phyloP scores from a whole-genome alignment of 2,888 invertebrate genomes.

The Ecliptopera silaceata region DNA sequence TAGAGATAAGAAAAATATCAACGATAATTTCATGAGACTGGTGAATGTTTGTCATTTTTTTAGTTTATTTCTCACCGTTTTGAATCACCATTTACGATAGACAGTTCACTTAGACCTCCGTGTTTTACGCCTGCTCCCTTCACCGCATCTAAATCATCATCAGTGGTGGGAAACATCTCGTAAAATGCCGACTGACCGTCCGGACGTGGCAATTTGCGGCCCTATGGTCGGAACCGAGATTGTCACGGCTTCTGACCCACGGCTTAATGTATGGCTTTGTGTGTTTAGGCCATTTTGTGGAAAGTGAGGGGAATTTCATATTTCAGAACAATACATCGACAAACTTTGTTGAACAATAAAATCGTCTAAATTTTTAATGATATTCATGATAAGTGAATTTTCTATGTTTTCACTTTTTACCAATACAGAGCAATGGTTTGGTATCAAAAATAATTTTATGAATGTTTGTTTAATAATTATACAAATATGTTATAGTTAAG shows the following conservation, averaged over 20 bases:
- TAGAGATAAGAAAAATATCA: too few species aligned
- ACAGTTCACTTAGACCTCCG: conserved; percentile 37
- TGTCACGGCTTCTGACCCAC: conserved; percentile 32
- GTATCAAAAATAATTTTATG: too few species aligned
- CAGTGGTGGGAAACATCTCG: conserved; percentile 71
- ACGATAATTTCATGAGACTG: too few species aligned
- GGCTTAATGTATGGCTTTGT: conserved; percentile 21
- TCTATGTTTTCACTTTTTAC: too few species aligned
- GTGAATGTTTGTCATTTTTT: too few species aligned
- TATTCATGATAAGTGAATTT: too few species aligned
- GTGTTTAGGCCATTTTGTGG: conserved; percentile 24
- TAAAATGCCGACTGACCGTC: conserved; percentile 73
- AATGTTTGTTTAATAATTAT: neutral
- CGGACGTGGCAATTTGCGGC: conserved; percentile 42
- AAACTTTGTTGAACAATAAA: neutral
- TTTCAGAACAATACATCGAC: neutral
- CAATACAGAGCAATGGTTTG: too few species aligned
- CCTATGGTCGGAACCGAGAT: conserved; percentile 39
- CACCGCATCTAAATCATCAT: conserved; percentile 80
- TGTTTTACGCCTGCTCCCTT: conserved; percentile 61
- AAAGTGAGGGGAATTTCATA: conserved; percentile 2
- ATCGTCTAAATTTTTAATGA: neutral
- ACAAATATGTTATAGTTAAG: neutral
- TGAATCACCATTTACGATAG: conserved; percentile 5
- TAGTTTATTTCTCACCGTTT: conserved; percentile 13